Base-by-base conservation (phyloP, 1,140 invertebrate species). In the Cherax quadricarinatus region DNA sequence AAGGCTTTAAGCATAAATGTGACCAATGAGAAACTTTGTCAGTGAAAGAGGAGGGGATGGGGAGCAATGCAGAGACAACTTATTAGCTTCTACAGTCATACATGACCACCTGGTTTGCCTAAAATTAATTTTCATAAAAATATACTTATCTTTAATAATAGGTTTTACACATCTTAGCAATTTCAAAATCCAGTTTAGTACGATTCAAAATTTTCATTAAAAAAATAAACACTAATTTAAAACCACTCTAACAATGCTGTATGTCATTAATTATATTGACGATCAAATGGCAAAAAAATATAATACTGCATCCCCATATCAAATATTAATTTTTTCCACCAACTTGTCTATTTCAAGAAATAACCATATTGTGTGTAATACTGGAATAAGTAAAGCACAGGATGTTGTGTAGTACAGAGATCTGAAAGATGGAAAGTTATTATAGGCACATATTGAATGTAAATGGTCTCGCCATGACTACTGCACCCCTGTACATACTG, bases 381-480 rank as follows among this genome's bases (percentile, higher is more conserved):
- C 70, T 18, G 62, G 70, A 24, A 9, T 12, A 75, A 30, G n/a
- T 30, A 75, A 75, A 9, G 70, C 30, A n/a, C 70, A 75, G 70
- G 1, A 75, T 75, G n/a, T 30, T 30, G n/a, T 30, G 6, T 75
- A 3, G n/a, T 75, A 30, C 70, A 75, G 24, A 9, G 24, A 57
- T 30, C 5, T 66, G 62, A 66, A 16, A 66, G 62, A 66, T 66
- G 62, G 62, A 12, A 66, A 66, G 57, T 60, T 60, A 16, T 10
- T 66, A 66, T 66, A 66, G 62, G 62, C 62, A 66, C 70, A 18
- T 70, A n/a, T 30, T 75, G 6, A 75, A 75, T 75, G 24, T 75
- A 75, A 75, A 75, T 75, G 70, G 70, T 75, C 70, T 75, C n/a
- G 24, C 70, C 70, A 75, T 75, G 70, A 75, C 24, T 75, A 24